Conservation (phyloP, 2,113 vertebrate genomes). For the Sylvicapra grimmia region DNA sequence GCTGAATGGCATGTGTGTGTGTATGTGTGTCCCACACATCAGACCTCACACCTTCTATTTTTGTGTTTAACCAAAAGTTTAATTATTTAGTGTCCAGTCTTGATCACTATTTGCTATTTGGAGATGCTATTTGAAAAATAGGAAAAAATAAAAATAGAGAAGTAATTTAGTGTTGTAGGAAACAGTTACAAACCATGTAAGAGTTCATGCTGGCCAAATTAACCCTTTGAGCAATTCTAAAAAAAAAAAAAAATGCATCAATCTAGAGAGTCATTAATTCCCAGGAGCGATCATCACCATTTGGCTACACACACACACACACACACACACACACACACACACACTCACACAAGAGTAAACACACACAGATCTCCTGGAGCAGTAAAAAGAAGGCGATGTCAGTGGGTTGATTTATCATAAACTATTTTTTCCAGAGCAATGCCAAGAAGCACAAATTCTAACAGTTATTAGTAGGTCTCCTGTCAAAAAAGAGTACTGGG, state of each 20-base stretch:
- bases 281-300: background rate
- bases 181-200: background rate
- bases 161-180: background rate
- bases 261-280: background rate
- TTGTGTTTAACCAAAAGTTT: slow-evolving; percentile 63
- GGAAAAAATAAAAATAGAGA: background rate
- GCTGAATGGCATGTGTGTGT: background rate
- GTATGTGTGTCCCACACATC: background rate
- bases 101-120: background rate
- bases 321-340: background rate
- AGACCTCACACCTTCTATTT: slow-evolving; percentile 50
- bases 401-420: background rate
- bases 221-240: background rate
- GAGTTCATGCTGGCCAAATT: background rate
- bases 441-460: background rate
- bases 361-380: background rate
- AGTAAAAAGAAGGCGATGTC: background rate
- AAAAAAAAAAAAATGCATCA: background rate
- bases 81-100: background rate
- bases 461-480: background rate
- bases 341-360: background rate
- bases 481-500: background rate
- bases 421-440: background rate
- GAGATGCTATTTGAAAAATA: background rate
- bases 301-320: background rate